Conservation (phyloP, 1,140 invertebrate genomes). For the Camponotus floridanus region DNA sequence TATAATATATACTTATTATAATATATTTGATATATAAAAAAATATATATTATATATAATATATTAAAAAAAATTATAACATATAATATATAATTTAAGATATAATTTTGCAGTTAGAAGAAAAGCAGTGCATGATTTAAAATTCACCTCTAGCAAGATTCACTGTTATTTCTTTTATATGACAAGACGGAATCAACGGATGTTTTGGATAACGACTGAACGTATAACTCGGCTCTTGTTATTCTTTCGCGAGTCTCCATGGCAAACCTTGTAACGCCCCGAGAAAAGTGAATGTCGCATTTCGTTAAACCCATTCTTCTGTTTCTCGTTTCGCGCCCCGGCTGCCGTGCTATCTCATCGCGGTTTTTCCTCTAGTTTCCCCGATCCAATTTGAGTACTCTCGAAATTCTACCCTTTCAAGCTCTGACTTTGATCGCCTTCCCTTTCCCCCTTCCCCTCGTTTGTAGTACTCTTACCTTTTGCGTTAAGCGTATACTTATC, state of each 20-base stretch:
- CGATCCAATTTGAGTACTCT: constrained; percentile 75
- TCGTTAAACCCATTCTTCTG: constrained; percentile 76
- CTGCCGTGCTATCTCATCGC: constrained; percentile 34
- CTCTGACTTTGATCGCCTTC: constrained; percentile 57
- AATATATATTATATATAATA: too few relatives aligned
- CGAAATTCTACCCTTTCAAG: constrained; percentile 69
- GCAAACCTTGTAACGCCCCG: constrained; percentile 70
- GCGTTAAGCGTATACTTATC: not conserved
- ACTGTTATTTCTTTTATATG: not conserved
- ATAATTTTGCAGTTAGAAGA: too few relatives aligned
- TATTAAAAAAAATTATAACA: too few relatives aligned
- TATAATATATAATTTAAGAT: too few relatives aligned
- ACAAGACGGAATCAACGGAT: constrained; percentile 1
- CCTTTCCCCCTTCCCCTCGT: not conserved
- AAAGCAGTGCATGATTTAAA: not conserved
- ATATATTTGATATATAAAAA: too few relatives aligned
- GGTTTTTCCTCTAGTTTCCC: constrained; percentile 70
- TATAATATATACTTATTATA: too few relatives aligned
- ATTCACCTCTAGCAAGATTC: not conserved
- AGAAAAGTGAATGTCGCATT: constrained; percentile 82
- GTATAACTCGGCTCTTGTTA: constrained; percentile 31
- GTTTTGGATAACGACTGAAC: constrained; percentile 34
- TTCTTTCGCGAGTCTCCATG: constrained; percentile 34
- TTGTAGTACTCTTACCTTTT: constrained; percentile 23
- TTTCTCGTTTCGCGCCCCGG: constrained; percentile 19